Base-by-base conservation (phyloP, 2,113 vertebrate species). In the Macroglossus sobrinus region DNA sequence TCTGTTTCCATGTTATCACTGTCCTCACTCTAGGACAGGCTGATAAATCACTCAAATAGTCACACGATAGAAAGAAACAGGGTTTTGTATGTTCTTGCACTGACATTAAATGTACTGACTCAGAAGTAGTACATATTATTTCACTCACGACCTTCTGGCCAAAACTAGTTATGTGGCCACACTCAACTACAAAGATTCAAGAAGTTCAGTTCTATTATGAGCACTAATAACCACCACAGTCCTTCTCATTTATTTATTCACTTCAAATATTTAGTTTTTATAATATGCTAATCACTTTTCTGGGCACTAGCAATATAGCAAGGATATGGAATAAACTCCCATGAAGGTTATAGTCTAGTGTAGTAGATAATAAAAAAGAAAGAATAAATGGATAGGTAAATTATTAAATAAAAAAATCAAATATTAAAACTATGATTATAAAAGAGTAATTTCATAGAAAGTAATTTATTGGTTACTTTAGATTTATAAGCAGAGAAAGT, bases 351-450 rank as follows among this genome's bases (percentile, higher is more conserved):
- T 19, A 26, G 57, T 87, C n/a, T 82, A 50, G 8, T 40, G 26
- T 30, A 33, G 24, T 28, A 76, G 16, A 40, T 50, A 68, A 26
- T 71, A 47, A 63, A 87, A 76, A 69, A 53, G 19, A 22, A 71
- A 90, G 40, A 84, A 74, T 50, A n/a, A 75, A 86, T 38, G 40
- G 13, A 75, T 64, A 45, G 6, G 63, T 30, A 19, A 16, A 81
- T 82, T 57, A 84, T 78, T 84, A 84, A 71, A 55, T 78, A 81
- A 95, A 93, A 92, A 82, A 82, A 21, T 68, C 7, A 57, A 22
- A 88, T 88, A 40, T 26, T 71, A 76, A 84, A 92, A 38, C 4
- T 16, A 91, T 79, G 55, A 53, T 57, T 80, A 75, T 21, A 63
- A 57, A 74, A 82, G 57, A 3, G 4, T 61, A 24, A 63, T 64